phyloP scores from a whole-genome alignment of 2,888 invertebrate species.

The Netelia inedita region DNA sequence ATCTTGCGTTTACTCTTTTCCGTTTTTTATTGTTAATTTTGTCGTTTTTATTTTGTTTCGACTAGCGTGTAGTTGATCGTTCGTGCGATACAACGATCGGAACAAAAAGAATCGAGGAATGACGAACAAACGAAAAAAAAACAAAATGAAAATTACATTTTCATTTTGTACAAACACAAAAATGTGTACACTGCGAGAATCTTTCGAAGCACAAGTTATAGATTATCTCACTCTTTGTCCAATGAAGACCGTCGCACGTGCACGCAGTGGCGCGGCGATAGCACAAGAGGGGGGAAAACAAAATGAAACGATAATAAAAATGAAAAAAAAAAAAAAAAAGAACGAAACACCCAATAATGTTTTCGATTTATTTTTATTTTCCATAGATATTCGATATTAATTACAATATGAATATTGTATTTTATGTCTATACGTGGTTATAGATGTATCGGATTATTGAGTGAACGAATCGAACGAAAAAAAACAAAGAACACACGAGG shows the following conservation, averaged over 20 bases:
- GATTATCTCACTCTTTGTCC: constrained; percentile 41
- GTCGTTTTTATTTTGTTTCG: constrained; percentile 13
- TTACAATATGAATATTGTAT: constrained; percentile 31
- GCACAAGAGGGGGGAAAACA: constrained; percentile 74
- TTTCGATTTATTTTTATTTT: constrained; percentile 22
- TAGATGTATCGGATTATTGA: constrained; percentile 46
- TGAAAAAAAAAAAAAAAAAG: no score
- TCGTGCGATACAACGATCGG: constrained; percentile 11
- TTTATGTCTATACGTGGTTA: constrained; percentile 9
- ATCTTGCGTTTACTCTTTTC: not conserved
- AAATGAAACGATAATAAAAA: constrained; percentile 4
- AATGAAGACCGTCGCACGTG: constrained; percentile 76
- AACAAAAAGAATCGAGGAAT: not conserved
- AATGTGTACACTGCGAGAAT: constrained; percentile 5
- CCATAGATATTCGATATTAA: constrained; percentile 17
- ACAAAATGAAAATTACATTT: constrained; percentile 8
- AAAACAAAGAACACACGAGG: constrained; percentile 75
- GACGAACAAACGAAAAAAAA: constrained; percentile 37
- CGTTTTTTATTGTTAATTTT: constrained; percentile 19
- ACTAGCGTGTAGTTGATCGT: constrained; percentile 45
- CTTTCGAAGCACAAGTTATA: constrained; percentile 33
- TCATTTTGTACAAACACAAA: not conserved
- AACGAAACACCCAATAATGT: constrained; percentile 53
- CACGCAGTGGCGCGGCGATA: constrained; percentile 83
- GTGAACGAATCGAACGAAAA: constrained; percentile 42